A percentile compares a stretch with the other conserved stretches of the same genome.
Conservation (phyloP, 2,113 vertebrate genomes). For the Burhinus bistriatus region DNA sequence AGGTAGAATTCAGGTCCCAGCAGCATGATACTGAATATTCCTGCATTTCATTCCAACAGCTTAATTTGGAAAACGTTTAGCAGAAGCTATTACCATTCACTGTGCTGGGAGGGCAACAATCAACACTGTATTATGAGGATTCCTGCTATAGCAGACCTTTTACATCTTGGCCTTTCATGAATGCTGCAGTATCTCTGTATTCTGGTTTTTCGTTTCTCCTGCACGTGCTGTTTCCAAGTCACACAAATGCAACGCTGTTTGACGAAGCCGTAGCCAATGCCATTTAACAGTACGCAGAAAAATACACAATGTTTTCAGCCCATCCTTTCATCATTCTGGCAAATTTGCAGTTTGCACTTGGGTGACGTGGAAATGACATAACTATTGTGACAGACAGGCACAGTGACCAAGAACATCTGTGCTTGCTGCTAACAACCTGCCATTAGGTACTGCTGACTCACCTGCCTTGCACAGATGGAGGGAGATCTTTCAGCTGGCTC, state of each 20-base stretch:
- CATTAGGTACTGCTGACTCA: conserved; percentile 6
- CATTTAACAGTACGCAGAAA: background rate
- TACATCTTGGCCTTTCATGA: background rate
- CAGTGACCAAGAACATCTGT: background rate
- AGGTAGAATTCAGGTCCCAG: background rate
- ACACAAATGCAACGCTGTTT: fast-evolving
- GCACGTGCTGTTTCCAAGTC: background rate
- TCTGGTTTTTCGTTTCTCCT: background rate
- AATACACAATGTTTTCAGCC: fast-evolving
- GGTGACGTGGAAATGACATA: background rate
- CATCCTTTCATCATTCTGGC: background rate
- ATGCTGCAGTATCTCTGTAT: background rate
- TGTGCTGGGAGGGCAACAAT: background rate
- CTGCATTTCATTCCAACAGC: background rate
- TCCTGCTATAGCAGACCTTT: background rate
- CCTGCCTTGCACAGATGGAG: background rate
- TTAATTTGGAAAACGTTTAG: background rate
- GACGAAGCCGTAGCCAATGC: background rate
- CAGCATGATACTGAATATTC: background rate
- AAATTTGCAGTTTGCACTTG: background rate
- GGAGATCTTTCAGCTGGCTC: background rate
- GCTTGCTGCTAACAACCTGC: background rate
- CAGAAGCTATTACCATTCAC: background rate
- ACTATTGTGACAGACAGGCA: background rate
- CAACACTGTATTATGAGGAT: background rate